A percentile compares a stretch with the other conserved stretches of the same genome.
Conservation (phyloP, 2,113 vertebrate genomes). For the Sebastes fasciatus region DNA sequence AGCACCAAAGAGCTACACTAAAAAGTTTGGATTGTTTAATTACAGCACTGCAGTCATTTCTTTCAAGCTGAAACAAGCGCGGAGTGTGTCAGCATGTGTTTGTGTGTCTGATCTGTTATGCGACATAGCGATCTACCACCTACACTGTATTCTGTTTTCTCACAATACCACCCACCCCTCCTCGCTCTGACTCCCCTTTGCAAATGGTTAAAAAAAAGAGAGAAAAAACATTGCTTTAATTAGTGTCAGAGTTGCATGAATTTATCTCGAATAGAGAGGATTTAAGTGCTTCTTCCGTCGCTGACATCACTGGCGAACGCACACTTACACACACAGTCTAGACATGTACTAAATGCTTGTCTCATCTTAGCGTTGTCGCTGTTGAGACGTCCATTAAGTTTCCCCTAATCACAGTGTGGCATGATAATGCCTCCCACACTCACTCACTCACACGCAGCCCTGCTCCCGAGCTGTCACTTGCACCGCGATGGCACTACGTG, state of each 20-base stretch:
- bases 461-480: conserved; percentile 44
- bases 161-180: background rate
- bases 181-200: background rate
- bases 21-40: background rate
- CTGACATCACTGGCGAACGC: conserved; percentile 30
- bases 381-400: conserved; percentile 71
- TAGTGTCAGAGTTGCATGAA: conserved; percentile 33
- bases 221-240: conserved; percentile 49
- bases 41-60: background rate
- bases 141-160: conserved; percentile 12
- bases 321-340: conserved; percentile 38
- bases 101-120: conserved; percentile 10
- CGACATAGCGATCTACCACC: conserved; percentile 28
- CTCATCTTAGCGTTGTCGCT: conserved; percentile 59
- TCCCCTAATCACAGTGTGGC: conserved; percentile 61
- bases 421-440: conserved; percentile 60
- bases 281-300: conserved; percentile 30
- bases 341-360: conserved; percentile 63
- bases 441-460: conserved; percentile 21
- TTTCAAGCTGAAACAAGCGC: background rate
- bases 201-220: conserved; percentile 14
- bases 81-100: background rate
- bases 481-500: conserved; percentile 57
- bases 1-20: background rate
- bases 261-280: conserved; percentile 21